A percentile compares a stretch with the other conserved stretches of the same genome.
Conservation (phyloP, 1,140 invertebrate genomes). For the Eupristina koningsbergeri region DNA sequence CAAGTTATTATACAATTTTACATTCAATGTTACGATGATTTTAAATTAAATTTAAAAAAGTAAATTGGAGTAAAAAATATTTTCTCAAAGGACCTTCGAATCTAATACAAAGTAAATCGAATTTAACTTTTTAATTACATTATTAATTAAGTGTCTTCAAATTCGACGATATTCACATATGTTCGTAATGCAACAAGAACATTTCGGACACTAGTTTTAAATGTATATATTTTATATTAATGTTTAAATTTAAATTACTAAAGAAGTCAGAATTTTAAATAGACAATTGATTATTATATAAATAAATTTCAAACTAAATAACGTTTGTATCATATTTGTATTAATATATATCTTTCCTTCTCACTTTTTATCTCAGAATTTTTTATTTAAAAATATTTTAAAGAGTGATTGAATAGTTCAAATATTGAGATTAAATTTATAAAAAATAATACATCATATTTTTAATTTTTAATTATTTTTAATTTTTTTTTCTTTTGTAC, state of each 20-base stretch:
- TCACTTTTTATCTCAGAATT: neutral
- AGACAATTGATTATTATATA: neutral
- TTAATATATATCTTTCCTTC: neutral
- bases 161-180: too few relatives aligned
- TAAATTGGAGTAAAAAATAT: too few relatives aligned
- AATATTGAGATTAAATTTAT: neutral
- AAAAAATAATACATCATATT: neutral
- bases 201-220: neutral
- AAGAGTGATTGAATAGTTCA: neutral
- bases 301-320: neutral
- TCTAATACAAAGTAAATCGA: too few relatives aligned
- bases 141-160: too few relatives aligned
- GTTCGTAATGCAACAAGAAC: too few relatives aligned
- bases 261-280: neutral
- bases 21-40: too few relatives aligned
- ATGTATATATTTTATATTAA: too few relatives aligned
- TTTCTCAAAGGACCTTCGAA: too few relatives aligned
- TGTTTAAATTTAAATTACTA: neutral
- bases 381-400: neutral
- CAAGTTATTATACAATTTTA: too few relatives aligned
- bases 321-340: neutral
- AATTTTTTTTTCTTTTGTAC: neutral
- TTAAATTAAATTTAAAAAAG: too few relatives aligned
- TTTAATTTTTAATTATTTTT: neutral
- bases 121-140: too few relatives aligned